These are phyloP conservation scores for Hypercompe scribonia DNA, from an alignment of 2,888 invertebrate species.

Conservation along the genomic window DNA sequence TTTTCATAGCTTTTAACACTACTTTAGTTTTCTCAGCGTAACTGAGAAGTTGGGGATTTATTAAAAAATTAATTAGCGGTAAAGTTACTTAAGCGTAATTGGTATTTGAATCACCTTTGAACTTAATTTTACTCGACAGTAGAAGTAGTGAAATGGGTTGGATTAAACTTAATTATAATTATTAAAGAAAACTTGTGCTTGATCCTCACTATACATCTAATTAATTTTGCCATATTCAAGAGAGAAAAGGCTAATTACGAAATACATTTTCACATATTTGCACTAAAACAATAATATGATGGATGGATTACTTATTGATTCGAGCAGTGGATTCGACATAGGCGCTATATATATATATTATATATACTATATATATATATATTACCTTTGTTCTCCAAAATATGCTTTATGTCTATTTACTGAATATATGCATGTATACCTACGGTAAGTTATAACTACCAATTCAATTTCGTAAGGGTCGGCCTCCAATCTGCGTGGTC, in stretches of 20 bases:
- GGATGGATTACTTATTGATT: neutral
- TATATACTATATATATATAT: too few species aligned
- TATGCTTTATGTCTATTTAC: slow-evolving; percentile 55
- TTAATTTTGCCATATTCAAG: neutral
- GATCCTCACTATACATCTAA: neutral
- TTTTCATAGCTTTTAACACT: slow-evolving; percentile 3
- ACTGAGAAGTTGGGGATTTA: neutral
- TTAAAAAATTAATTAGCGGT: slow-evolving; percentile 11
- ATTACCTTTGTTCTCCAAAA: slow-evolving; percentile 42
- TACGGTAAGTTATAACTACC: slow-evolving; percentile 54
- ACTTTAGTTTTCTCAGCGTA: slow-evolving; percentile 4
- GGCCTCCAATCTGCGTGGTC: slow-evolving; percentile 53
- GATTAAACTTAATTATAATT: neutral
- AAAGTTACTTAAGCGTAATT: neutral
- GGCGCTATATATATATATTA: slow-evolving; percentile 23
- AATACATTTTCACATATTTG: neutral
- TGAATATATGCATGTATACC: slow-evolving; percentile 39
- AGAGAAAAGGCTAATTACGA: neutral
- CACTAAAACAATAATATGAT: neutral
- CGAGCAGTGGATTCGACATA: slow-evolving; percentile 25
- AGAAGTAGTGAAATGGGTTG: neutral
- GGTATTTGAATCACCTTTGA: neutral
- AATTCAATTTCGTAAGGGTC: slow-evolving; percentile 62
- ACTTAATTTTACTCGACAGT: neutral
- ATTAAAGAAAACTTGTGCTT: neutral